Evolutionary conservation across 1,140 invertebrate species (phyloP).

Genomic region (Manduca sexta): DNA sequence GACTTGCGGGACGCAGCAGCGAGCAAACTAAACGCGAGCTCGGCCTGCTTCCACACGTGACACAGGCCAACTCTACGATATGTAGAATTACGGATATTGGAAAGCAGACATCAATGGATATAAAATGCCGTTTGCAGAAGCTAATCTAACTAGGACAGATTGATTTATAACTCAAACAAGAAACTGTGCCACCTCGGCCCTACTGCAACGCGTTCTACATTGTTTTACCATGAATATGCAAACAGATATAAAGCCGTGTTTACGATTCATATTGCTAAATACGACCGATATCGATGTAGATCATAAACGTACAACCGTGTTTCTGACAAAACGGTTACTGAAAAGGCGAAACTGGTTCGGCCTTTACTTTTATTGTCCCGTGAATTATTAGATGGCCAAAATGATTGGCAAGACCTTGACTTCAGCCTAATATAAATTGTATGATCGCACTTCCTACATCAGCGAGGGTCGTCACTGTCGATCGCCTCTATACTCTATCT

Average conservation of each 20-base stretch:
- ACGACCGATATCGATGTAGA: too few relatives aligned
- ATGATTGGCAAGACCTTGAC: conserved; percentile 64
- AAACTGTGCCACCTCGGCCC: conserved; percentile 64
- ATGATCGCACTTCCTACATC: conserved; percentile 60
- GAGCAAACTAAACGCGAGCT: conserved; percentile 26
- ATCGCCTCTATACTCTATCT: conserved; percentile 34
- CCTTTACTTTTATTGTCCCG: conserved; percentile 58
- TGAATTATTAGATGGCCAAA: conserved; percentile 58
- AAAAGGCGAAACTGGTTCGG: conserved; percentile 23
- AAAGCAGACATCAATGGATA: conserved; percentile 47
- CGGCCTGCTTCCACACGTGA: conserved; percentile 18
- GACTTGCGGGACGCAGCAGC: conserved; percentile 26
- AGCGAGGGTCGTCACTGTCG: conserved; percentile 45
- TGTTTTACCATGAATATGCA: conserved; percentile 57
- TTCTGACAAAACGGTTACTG: conserved; percentile 7
- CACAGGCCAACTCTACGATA: conserved; percentile 30
- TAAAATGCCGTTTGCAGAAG: conserved; percentile 40
- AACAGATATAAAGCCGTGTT: conserved; percentile 22
- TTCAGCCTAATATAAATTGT: conserved; percentile 62
- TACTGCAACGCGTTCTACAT: conserved; percentile 51
- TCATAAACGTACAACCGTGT: neutral
- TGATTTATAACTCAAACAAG: conserved; percentile 61
- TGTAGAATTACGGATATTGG: conserved; percentile 48
- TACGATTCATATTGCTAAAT: neutral
- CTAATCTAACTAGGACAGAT: conserved; percentile 63